Evolutionary conservation across 2,888 invertebrate species (phyloP).

Genomic region (Noctua janthe): DNA sequence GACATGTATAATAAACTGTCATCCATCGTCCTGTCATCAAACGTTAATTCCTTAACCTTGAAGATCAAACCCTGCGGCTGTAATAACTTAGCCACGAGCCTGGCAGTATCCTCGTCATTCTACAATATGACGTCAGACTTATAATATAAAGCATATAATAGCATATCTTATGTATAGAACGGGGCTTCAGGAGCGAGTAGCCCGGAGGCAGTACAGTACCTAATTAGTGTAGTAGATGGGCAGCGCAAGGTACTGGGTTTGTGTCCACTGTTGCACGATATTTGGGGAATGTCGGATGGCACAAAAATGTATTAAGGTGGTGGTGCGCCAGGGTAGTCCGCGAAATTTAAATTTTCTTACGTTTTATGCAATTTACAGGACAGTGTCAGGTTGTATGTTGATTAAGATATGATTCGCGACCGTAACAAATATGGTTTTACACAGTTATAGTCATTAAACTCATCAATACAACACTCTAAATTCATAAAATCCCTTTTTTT

Average conservation of each 20-base stretch:
- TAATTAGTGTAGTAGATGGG: conserved; percentile 66
- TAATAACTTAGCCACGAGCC: not conserved
- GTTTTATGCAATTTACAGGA: too few species aligned
- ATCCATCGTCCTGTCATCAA: not conserved
- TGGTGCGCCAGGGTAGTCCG: too few species aligned
- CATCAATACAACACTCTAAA: too few species aligned
- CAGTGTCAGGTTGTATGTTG: too few species aligned
- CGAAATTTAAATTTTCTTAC: too few species aligned
- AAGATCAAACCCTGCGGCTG: not conserved
- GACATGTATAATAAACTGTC: not conserved
- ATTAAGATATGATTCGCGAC: too few species aligned
- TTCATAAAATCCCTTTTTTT: too few species aligned
- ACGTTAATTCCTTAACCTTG: not conserved
- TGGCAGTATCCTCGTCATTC: not conserved
- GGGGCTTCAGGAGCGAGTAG: conserved; percentile 29
- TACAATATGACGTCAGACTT: conserved; percentile 11
- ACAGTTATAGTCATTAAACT: too few species aligned
- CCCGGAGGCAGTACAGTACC: conserved; percentile 61
- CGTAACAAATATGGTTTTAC: too few species aligned
- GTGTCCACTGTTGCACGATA: conserved; percentile 19
- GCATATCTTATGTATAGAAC: conserved; percentile 21
- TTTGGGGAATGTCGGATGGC: too few species aligned
- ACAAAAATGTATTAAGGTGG: too few species aligned
- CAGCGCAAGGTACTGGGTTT: conserved; percentile 23
- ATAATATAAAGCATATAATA: conserved; percentile 17